Conservation (phyloP, 2,797 vertebrate species). For the Alauda arvensis region DNA sequence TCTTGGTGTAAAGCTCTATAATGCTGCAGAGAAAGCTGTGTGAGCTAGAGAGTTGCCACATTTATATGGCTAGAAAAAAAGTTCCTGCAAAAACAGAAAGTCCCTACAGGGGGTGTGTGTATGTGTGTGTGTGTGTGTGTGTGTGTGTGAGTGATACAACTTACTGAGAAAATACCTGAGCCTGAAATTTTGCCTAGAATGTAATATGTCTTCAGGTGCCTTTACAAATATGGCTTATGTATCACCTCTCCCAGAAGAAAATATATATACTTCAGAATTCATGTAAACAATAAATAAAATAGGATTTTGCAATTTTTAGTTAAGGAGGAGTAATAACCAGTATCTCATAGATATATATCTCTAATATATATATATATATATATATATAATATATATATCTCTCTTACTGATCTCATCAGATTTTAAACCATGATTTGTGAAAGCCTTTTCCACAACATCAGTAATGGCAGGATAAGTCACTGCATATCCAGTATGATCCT, state of each 20-base stretch:
- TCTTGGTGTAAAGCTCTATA: not conserved
- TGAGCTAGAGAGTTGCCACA: not conserved
- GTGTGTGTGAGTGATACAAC: not conserved
- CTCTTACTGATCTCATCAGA: not conserved
- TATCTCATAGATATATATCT: not conserved
- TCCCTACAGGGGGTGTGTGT: accelerated
- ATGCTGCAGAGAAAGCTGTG: not conserved
- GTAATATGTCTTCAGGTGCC: not conserved
- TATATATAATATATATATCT: too few species aligned
- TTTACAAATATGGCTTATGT: not conserved
- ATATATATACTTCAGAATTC: not conserved
- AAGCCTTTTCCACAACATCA: not conserved
- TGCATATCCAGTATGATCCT: not conserved
- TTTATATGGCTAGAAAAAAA: not conserved
- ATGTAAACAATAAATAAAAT: not conserved
- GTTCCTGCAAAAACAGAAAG: not conserved
- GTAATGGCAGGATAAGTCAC: not conserved
- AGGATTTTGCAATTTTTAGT: not conserved
- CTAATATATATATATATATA: too few species aligned
- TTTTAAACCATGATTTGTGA: not conserved
- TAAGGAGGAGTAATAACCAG: not conserved
- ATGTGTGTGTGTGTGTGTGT: too few species aligned
- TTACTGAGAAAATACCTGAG: not conserved
- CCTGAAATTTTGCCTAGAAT: not conserved
- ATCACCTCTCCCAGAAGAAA: not conserved